Evolutionary conservation across 2,888 invertebrate genomes (phyloP).

Genomic region (Zygogramma bicolorata): DNA sequence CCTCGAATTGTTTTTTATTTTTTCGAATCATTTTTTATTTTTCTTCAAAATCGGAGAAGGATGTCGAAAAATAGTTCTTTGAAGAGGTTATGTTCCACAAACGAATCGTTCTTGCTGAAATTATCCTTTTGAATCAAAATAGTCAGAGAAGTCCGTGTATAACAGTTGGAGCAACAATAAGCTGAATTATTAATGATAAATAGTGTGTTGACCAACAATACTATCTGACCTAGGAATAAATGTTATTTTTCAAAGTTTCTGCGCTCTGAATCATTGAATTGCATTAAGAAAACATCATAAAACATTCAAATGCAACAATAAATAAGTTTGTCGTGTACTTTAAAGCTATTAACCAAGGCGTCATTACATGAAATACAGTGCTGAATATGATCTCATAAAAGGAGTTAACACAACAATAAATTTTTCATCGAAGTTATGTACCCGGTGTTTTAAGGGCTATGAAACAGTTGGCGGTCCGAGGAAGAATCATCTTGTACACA

Average conservation of each 20-base stretch:
- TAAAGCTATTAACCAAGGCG: not conserved
- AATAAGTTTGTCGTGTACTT: conserved; percentile 16
- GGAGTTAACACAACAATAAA: conserved; percentile 24
- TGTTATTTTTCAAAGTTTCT: not conserved
- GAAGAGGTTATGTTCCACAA: no score
- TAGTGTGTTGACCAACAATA: not conserved
- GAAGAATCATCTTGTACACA: not conserved
- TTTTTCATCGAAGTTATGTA: conserved; percentile 4
- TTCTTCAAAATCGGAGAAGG: no score
- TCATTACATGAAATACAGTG: conserved; percentile 19
- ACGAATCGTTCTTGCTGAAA: no score
- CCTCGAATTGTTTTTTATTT: no score
- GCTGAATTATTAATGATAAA: not conserved
- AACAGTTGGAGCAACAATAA: not conserved
- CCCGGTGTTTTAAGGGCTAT: conserved; percentile 11
- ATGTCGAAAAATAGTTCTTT: no score
- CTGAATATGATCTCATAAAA: conserved; percentile 19
- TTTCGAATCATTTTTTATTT: no score
- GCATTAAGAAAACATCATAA: conserved; percentile 12
- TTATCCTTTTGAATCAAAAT: no score
- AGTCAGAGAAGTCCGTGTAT: not conserved
- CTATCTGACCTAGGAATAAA: not conserved
- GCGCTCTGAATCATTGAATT: not conserved
- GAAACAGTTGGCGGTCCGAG: conserved; percentile 17
- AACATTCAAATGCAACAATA: conserved; percentile 11